A percentile compares a stretch with the other conserved stretches of the same genome.
Evolutionary conservation across 23 tunicate species (phyloP).

Genomic region (Clavelina lepadiformis): DNA sequence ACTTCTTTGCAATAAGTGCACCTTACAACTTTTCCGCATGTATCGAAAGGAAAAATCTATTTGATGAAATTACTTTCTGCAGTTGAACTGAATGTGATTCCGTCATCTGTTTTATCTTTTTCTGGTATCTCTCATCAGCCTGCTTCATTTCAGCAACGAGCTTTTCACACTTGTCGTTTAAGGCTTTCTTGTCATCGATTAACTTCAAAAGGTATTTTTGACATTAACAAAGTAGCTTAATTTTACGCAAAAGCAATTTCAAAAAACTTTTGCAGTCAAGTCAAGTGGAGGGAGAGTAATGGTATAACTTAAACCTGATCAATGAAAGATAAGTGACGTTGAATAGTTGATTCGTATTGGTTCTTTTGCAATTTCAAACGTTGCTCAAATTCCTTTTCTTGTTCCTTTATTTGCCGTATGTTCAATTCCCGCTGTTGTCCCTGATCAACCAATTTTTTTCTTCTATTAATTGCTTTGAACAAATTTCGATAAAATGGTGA

Average conservation of each 20-base stretch:
- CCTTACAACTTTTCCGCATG: no score
- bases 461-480: background rate
- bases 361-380: constrained; percentile 69
- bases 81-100: constrained; percentile 53
- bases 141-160: constrained; percentile 67
- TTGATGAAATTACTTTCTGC: constrained; percentile 42
- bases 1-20: no score
- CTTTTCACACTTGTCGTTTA: constrained; percentile 70
- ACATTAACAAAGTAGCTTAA: background rate
- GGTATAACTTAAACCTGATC: no score
- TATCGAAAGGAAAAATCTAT: no score
- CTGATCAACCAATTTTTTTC: constrained; percentile 9
- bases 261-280: background rate
- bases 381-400: constrained; percentile 57
- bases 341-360: constrained; percentile 86
- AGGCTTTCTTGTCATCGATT: constrained; percentile 81
- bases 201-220: no score
- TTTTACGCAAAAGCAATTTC: background rate
- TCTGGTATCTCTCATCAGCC: constrained; percentile 54
- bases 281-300: background rate
- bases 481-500: background rate
- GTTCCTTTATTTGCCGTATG: constrained; percentile 44
- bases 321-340: constrained; percentile 79
- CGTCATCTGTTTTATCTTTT: constrained; percentile 55
- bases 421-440: constrained; percentile 51